Base-by-base conservation (phyloP, 2,888 invertebrate genomes). In the Hydrotaea cyrtoneurina region DNA sequence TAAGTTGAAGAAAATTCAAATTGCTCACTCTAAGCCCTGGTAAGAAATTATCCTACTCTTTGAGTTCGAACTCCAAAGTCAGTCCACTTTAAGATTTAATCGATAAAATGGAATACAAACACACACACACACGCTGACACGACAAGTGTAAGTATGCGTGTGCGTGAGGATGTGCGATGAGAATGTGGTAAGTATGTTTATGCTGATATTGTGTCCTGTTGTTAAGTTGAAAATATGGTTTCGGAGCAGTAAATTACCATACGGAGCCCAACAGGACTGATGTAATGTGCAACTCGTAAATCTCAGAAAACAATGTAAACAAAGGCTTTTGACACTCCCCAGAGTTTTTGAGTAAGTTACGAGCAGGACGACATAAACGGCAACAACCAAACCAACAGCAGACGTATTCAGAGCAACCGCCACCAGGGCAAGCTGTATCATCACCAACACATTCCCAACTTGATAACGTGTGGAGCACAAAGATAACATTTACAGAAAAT, bases 311-410 rank as follows among this genome's bases (percentile, higher is more conserved):
- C 75, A 76, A 64, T 84, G 80, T 75, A 81, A 82, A 85, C 82
- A 85, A 80, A 82, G 77, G 69, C 79, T 75, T 77, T 50, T 82
- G 85, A 80, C 85, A 85, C 74, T 79, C 85, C 85, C 85, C 46
- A 80, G 79, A 79, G 85, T 53, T 85, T 81, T 74, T 69, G 78
- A 75, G 80, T 82, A 80, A 82, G 69, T 80, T 82, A 80, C 80
- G 78, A 80, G 78, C 71, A 43, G 69, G 31, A 72, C 4, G 64
- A 69, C 73, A 82, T 72, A 50, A 31, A 50, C 21, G 7, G 26
- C 71, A 46, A 71, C 46, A 46, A 19, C 46, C 15, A 39, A 19
- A 17, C 15, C 10, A 66, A 2, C 59, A 21, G 21, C 62, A 11
- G 43, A n/a, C n/a, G n/a, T 2, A 10, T 39, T 39, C 11, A 1